Conservation (phyloP, 2,888 invertebrate genomes). For the Cheiracanthium punctorium region DNA sequence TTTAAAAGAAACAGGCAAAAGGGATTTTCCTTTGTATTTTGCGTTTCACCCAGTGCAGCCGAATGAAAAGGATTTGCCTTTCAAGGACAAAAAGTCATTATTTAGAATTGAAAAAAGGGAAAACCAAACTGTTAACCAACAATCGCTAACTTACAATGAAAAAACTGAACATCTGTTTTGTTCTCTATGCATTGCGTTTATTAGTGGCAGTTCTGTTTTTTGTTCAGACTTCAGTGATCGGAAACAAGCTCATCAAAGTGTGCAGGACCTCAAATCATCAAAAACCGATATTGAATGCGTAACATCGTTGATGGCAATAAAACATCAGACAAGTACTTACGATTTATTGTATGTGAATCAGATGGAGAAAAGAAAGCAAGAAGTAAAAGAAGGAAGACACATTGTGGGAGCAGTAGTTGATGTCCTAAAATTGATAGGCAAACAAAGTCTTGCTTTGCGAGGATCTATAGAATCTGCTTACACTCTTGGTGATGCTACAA, state of each 20-base stretch:
- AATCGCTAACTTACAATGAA: slow-evolving; percentile 12
- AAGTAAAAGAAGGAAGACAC: not conserved
- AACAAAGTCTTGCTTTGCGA: slow-evolving; percentile 16
- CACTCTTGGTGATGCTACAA: not conserved
- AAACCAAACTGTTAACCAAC: not conserved
- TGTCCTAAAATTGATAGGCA: not conserved
- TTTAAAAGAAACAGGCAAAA: not conserved
- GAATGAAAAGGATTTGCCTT: slow-evolving; percentile 6
- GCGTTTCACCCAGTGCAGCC: not conserved
- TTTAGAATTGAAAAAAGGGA: not conserved
- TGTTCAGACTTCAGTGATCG: slow-evolving; percentile 5
- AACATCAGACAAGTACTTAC: not conserved
- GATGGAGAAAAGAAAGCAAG: not conserved
- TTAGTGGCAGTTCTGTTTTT: not conserved
- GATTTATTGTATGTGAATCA: not conserved
- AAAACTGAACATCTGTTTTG: not conserved
- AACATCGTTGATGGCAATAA: not conserved
- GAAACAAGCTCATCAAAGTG: slow-evolving; percentile 14
- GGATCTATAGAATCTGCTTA: not conserved
- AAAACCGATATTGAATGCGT: not conserved
- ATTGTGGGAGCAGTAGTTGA: not conserved
- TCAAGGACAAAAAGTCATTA: not conserved
- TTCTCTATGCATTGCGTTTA: slow-evolving; percentile 1
- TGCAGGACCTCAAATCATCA: not conserved
- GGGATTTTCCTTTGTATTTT: not conserved